Evolutionary conservation across 2,888 invertebrate species (phyloP).

Genomic region (Acanthosoma haemorrhoidale): DNA sequence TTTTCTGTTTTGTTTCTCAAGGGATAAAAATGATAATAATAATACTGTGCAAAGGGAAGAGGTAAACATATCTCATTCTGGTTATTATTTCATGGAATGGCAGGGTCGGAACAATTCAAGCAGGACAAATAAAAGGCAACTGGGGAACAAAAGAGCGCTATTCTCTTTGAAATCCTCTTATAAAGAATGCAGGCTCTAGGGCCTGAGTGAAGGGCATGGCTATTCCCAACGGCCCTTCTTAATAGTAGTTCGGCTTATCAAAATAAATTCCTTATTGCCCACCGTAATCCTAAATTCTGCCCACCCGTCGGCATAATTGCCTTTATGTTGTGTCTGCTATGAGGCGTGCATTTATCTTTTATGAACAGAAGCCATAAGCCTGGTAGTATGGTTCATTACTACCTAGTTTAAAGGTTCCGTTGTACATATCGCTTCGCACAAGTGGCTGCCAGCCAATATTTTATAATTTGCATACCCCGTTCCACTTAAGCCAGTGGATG

Average conservation of each 20-base stretch:
- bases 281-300: neutral
- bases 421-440: too few relatives aligned
- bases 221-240: neutral
- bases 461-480: too few relatives aligned
- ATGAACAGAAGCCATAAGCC: too few relatives aligned
- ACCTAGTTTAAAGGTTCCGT: too few relatives aligned
- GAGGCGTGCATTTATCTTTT: too few relatives aligned
- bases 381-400: too few relatives aligned
- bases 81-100: conserved; percentile 1
- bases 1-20: too few relatives aligned
- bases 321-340: neutral
- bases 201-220: neutral
- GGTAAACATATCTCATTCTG: neutral
- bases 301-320: neutral
- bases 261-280: conserved; percentile 8
- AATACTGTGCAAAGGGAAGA: neutral
- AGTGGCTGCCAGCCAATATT: too few relatives aligned
- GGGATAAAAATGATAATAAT: too few relatives aligned
- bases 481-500: too few relatives aligned
- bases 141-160: neutral
- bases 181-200: conserved; percentile 14
- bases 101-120: neutral
- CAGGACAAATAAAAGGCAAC: conserved; percentile 2
- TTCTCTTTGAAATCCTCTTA: conserved; percentile 3
- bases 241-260: neutral